Conservation (phyloP, 2,888 invertebrate species). For the Frankliniella fusca region DNA sequence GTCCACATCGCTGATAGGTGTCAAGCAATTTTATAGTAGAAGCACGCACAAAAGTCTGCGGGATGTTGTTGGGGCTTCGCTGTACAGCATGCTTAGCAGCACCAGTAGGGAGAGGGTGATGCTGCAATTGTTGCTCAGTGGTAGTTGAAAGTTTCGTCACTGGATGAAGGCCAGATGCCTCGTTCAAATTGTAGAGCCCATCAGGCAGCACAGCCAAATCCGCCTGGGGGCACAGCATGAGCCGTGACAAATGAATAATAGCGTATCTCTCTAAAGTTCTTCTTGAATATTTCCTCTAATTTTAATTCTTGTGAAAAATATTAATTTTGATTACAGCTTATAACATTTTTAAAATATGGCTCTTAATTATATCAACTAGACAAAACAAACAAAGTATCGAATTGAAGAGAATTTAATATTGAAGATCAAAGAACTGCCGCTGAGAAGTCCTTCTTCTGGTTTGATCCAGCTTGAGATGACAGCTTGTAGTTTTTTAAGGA, state of each 20-base stretch:
- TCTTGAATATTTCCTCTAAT: not conserved
- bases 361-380: not conserved
- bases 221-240: constrained; percentile 25
- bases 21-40: constrained; percentile 65
- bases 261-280: not conserved
- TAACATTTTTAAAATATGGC: no score
- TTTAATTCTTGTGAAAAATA: not conserved
- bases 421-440: not conserved
- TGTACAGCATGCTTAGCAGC: constrained; percentile 24
- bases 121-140: constrained; percentile 33
- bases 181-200: constrained; percentile 26
- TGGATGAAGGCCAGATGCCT: constrained; percentile 31
- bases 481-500: no score
- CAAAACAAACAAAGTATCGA: not conserved
- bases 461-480: no score
- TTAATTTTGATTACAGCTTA: no score
- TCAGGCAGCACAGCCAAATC: constrained; percentile 25
- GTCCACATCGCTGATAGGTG: constrained; percentile 63
- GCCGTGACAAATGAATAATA: not conserved
- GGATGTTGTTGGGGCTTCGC: constrained; percentile 44
- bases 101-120: not conserved
- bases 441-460: no score
- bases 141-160: constrained; percentile 17
- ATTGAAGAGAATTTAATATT: not conserved
- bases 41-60: constrained; percentile 60